A percentile compares a stretch with the other conserved stretches of the same genome.
phyloP scores from a whole-genome alignment of 2,888 invertebrate genomes.

The Andrena bicolor region DNA sequence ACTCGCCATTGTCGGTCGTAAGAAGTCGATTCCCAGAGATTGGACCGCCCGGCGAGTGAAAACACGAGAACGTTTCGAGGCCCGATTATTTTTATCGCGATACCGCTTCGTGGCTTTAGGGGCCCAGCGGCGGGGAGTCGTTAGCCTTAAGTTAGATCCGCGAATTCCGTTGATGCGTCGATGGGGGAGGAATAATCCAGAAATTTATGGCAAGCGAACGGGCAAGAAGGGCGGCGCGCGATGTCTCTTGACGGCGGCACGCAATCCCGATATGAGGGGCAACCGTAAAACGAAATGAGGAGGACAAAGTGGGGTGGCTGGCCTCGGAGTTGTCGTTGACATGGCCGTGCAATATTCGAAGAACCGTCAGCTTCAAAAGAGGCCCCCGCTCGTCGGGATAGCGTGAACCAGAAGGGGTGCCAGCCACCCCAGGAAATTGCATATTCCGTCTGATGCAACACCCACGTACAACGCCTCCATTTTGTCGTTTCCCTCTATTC shows the following conservation, averaged over 20 bases:
- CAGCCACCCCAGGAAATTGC: constrained; percentile 59
- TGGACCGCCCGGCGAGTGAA: not conserved
- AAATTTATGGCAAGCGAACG: constrained; percentile 42
- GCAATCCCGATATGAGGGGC: constrained; percentile 54
- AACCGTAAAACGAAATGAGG: constrained; percentile 57
- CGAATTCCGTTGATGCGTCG: constrained; percentile 42
- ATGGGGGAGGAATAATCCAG: constrained; percentile 38
- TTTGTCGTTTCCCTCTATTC: constrained; percentile 42
- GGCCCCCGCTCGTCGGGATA: constrained; percentile 26
- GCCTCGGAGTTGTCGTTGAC: constrained; percentile 43
- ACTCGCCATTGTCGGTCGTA: constrained; percentile 29
- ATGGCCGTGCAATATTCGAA: constrained; percentile 58
- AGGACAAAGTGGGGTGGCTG: constrained; percentile 50
- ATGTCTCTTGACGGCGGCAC: constrained; percentile 39
- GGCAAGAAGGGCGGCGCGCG: constrained; percentile 19
- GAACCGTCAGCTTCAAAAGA: constrained; percentile 55
- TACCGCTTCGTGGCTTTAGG: constrained; percentile 36
- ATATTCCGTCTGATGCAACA: constrained; percentile 61
- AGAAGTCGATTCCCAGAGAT: constrained; percentile 33
- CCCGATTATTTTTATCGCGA: constrained; percentile 43
- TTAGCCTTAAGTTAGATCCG: constrained; percentile 31
- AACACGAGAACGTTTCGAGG: constrained; percentile 4
- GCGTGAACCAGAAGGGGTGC: constrained; percentile 18
- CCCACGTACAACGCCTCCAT: constrained; percentile 42
- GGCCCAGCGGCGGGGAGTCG: constrained; percentile 7